Evolutionary conservation across 2,113 vertebrate genomes (phyloP).

Genomic region (Paedocypris sp.): DNA sequence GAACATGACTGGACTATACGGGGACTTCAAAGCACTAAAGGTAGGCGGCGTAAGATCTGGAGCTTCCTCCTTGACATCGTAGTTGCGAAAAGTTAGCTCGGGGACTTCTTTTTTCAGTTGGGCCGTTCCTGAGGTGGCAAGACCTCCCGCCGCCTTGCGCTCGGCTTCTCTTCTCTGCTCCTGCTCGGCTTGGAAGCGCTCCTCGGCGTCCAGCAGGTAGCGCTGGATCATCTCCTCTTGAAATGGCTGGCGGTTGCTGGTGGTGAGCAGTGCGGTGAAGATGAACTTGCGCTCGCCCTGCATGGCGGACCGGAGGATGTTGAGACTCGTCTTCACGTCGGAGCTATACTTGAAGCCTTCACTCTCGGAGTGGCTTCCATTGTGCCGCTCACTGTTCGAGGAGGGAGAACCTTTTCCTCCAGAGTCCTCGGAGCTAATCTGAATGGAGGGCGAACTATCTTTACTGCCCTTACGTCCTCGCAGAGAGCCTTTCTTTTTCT

Average conservation of each 20-base stretch:
- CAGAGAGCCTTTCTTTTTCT: slow-evolving; percentile 83
- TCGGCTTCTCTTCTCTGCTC: slow-evolving; percentile 73
- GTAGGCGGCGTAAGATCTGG: slow-evolving; percentile 36
- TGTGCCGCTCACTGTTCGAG: slow-evolving; percentile 53
- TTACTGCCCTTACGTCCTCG: slow-evolving; percentile 75
- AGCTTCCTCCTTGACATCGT: slow-evolving; percentile 43
- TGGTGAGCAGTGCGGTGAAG: slow-evolving; percentile 77
- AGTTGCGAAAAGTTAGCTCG: slow-evolving; percentile 44
- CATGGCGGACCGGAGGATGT: slow-evolving; percentile 79
- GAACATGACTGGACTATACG: slow-evolving; percentile 58
- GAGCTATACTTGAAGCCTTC: slow-evolving; percentile 73
- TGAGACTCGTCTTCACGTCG: slow-evolving; percentile 81
- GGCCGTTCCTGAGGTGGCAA: slow-evolving; percentile 29
- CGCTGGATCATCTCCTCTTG: slow-evolving; percentile 97
- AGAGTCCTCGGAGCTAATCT: slow-evolving; percentile 62
- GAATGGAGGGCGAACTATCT: slow-evolving; percentile 61
- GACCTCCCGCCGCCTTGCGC: slow-evolving; percentile 49
- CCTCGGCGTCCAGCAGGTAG: slow-evolving; percentile 81
- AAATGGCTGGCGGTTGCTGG: slow-evolving; percentile 83
- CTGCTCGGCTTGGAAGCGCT: slow-evolving; percentile 78
- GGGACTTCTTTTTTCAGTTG: slow-evolving; percentile 47
- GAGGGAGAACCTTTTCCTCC: slow-evolving; percentile 62
- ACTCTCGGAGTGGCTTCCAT: slow-evolving; percentile 37
- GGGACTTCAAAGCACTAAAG: slow-evolving; percentile 43
- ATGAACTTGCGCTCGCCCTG: slow-evolving; percentile 87